Evolutionary conservation across 1,140 invertebrate genomes (phyloP).

Genomic region (Ceratosolen solmsi): DNA sequence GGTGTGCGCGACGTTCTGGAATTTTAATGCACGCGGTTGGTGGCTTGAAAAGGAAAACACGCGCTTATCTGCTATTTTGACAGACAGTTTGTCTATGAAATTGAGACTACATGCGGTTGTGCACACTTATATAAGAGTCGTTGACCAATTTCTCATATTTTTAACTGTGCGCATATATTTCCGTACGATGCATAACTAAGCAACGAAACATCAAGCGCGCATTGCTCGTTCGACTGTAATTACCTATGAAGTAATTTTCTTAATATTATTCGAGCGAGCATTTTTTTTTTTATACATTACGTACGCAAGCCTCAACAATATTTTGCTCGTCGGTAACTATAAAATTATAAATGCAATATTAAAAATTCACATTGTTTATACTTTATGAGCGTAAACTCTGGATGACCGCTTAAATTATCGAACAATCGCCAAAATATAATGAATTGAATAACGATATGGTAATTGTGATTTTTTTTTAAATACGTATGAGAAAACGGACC

Average conservation of each 20-base stretch:
- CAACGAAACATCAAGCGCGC: background rate
- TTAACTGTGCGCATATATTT: background rate
- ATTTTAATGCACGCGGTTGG: no score
- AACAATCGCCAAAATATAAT: no score
- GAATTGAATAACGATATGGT: no score
- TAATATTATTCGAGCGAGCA: background rate
- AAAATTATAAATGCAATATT: background rate
- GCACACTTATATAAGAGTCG: background rate
- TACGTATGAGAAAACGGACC: background rate
- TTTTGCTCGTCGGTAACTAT: background rate
- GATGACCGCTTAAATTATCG: no score
- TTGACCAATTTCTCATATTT: slow-evolving; percentile 3
- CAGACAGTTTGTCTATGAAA: background rate
- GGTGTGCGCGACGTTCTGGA: no score
- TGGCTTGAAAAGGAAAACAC: no score
- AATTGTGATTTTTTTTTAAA: no score
- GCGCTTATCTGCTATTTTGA: background rate
- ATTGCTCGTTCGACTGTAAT: slow-evolving; percentile 1
- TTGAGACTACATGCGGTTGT: background rate
- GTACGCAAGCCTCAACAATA: background rate
- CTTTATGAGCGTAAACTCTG: no score
- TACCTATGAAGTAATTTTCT: background rate
- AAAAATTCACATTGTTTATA: no score
- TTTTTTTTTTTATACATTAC: background rate
- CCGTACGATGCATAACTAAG: background rate